Base-by-base conservation (phyloP, 2,888 invertebrate species). In the Ochropacha duplaris region DNA sequence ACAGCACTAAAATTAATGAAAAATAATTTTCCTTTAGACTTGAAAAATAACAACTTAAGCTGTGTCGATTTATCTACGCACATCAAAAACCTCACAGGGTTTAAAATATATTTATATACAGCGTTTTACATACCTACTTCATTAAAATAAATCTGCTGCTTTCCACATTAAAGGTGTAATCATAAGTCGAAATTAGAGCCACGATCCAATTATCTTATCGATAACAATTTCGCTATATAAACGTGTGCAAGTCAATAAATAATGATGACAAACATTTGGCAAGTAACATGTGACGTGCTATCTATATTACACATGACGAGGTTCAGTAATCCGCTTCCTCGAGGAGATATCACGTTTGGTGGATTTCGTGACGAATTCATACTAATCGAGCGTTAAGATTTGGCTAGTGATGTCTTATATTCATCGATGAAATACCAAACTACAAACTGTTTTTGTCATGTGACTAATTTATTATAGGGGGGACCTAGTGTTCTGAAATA, bases 281-380 rank as follows among this genome's bases (percentile, higher is more conserved):
- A 74, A 71, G 69, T 50, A 70, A 60, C 75, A 71, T 71, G 70
- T 76, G 69, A 70, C 68, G 72, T 65, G 68, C 75, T 86, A 85
- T 87, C 86, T 77, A 59, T 64, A 65, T 72, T 73, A 83, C 77
- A 79, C 71, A 65, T 83, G 82, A 80, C 77, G 72, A 74, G 71
- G 67, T 71, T 69, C 65, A 59, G 65, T 86, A 88, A 90, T 90
- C 89, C 84, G 69, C 74, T 76, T 79, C 79, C 81, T 79, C 74
- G 72, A 71, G 67, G 56, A 68, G 79, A 80, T 81, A 79, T 74
- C 84, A 86, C 86, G 87, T 82, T 73, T 71, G 67, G 61, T 63
- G 77, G 78, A 83, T 84, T 83, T 80, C 67, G 72, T 63, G 73
- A 76, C 71, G 76, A 79, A 44, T 78, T 73, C 84, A 83, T 68